Evolutionary conservation across 2,113 vertebrate species (phyloP).

Genomic region (Choloepus hoffmanni): DNA sequence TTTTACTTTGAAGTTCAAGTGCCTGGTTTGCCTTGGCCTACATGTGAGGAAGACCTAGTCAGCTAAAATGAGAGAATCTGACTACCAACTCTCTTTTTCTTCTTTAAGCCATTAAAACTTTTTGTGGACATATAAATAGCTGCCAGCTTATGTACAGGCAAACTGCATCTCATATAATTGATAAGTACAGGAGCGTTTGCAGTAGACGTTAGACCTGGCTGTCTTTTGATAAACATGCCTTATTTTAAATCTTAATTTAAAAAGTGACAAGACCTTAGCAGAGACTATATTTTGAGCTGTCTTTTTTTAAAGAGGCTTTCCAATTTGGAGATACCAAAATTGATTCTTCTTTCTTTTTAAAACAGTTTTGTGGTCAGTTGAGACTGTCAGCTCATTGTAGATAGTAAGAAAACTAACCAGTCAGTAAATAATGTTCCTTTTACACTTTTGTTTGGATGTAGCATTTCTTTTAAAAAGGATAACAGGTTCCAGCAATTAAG

Average conservation of each 20-base stretch:
- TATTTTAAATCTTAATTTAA: constrained; percentile 56
- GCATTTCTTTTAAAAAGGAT: not conserved
- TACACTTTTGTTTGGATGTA: constrained; percentile 32
- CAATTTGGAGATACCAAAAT: not conserved
- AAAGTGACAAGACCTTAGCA: not conserved
- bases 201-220: not conserved
- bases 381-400: not conserved
- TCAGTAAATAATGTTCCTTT: constrained; percentile 7
- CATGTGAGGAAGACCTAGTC: not conserved
- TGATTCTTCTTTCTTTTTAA: not conserved
- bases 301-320: not conserved
- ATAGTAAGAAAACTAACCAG: not conserved
- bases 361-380: not conserved
- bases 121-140: constrained; percentile 9
- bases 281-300: not conserved
- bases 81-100: not conserved
- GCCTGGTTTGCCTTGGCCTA: not conserved
- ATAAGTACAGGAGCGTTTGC: not conserved
- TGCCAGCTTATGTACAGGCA: not conserved
- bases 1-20: not conserved
- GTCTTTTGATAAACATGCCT: constrained; percentile 17
- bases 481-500: constrained; percentile 50
- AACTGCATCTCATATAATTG: constrained; percentile 6
- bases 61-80: not conserved
- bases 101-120: not conserved